Evolutionary conservation across 2,888 invertebrate species (phyloP), one percentile per base, ranked within the genome.

Genomic region (Cepaea hortensis): DNA sequence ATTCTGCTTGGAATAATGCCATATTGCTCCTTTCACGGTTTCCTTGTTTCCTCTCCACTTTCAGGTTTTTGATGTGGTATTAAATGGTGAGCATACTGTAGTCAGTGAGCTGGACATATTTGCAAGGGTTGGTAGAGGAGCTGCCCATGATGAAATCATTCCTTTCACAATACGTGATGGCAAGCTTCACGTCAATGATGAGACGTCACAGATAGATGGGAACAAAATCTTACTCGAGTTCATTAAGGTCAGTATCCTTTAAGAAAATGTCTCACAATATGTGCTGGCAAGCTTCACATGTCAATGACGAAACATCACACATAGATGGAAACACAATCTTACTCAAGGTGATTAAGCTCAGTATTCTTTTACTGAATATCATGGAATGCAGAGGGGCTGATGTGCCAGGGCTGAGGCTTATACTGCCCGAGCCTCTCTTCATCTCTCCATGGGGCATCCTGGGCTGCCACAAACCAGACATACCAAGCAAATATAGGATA

Each of bases 61-160:
- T 5, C 92, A 96, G 96, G 96, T 97, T 1, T 99, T 99, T 95
- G 98, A 98, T 95, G 97, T 99, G 46, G 96, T 97, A 23, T 95
- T 99, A 81, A 99, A 99, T 95, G 97, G 97, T 70, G 98, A 98
- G 93, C 98, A 98, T 93, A 97, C 97, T 0, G 97, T 98, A 82
- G 97, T 99, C 73, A 96, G 97, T 9, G 97, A 98, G 93, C 95
- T 99, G 91, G 99, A 99, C 95, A 99, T 99, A 91, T 99, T 96
- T 95, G 97, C 97, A 88, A 96, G 97, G 95, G 98, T 98, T 62
- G 95, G 95, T 0, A 96, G 97, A 90, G 99, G 98, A 15, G 96
- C 97, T 3, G 99, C 98, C 3, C 97, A 98, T 93, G 99, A 99
- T 94, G 98, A 99, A 94, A 96, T 98, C 91, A 95, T 99, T 90